Percentiles rank a stretch among this genome's conserved stretches.
Evolutionary conservation across 1,140 invertebrate genomes (phyloP).

Genomic region (Pseudomyrmex concolor): DNA sequence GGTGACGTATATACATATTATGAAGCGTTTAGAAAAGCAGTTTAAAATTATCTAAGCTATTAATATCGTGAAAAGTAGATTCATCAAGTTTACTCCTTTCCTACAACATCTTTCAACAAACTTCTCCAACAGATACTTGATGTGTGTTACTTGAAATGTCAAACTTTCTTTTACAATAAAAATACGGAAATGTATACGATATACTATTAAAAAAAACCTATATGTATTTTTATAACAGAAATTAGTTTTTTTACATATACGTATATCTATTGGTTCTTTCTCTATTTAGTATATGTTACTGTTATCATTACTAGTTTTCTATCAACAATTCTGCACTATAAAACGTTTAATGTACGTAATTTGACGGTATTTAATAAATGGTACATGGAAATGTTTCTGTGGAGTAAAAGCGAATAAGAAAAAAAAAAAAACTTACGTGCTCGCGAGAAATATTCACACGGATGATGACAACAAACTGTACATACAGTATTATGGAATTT

Average conservation of each 20-base stretch:
- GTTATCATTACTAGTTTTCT: neutral
- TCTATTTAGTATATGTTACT: slow-evolving; percentile 21
- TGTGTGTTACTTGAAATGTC: slow-evolving; percentile 12
- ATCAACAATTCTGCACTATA: neutral
- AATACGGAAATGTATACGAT: neutral
- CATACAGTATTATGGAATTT: slow-evolving; percentile 2
- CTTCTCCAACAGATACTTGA: slow-evolving; percentile 12
- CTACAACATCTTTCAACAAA: slow-evolving; percentile 22
- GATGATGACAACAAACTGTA: slow-evolving; percentile 20
- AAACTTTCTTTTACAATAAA: slow-evolving; percentile 15
- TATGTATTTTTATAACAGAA: slow-evolving; percentile 15
- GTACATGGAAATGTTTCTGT: slow-evolving; percentile 7
- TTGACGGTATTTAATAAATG: neutral
- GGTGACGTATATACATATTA: slow-evolving; percentile 42
- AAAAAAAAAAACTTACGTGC: neutral
- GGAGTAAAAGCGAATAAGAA: neutral
- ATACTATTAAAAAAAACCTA: neutral
- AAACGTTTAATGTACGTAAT: neutral
- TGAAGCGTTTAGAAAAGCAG: slow-evolving; percentile 34
- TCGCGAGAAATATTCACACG: neutral
- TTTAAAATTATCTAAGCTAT: slow-evolving; percentile 56
- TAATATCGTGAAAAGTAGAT: slow-evolving; percentile 45
- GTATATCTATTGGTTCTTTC: neutral
- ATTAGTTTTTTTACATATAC: neutral
- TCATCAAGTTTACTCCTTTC: slow-evolving; percentile 10